Evolutionary conservation across 1,140 invertebrate genomes (phyloP).

Genomic region (Eriosoma lanigerum): DNA sequence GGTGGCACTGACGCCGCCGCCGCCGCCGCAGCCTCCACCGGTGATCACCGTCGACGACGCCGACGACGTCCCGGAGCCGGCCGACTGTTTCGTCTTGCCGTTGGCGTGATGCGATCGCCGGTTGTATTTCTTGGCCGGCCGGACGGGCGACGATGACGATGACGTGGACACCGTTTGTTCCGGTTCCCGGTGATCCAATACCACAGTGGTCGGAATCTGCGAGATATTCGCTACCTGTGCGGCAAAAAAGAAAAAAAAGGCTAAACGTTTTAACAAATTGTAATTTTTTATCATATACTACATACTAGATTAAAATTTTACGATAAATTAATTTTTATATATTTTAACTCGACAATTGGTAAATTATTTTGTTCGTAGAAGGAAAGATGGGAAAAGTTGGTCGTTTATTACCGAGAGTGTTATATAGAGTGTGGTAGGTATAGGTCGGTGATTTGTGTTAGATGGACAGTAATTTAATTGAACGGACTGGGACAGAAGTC

Average conservation of each 20-base stretch:
- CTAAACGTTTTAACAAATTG: too few relatives aligned
- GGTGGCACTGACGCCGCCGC: not conserved
- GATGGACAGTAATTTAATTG: too few relatives aligned
- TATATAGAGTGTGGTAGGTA: too few relatives aligned
- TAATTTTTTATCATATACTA: too few relatives aligned
- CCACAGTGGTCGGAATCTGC: constrained; percentile 41
- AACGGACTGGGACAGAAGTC: too few relatives aligned
- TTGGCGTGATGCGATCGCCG: constrained; percentile 38
- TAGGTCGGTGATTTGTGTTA: too few relatives aligned
- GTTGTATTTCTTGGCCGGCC: constrained; percentile 44
- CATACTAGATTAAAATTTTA: too few relatives aligned
- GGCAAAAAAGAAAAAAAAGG: not conserved
- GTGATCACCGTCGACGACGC: not conserved
- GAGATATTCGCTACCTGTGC: constrained; percentile 38
- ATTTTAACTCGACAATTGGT: too few relatives aligned
- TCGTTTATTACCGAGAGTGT: too few relatives aligned
- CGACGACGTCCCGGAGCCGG: not conserved
- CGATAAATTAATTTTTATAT: too few relatives aligned
- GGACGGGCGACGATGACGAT: not conserved
- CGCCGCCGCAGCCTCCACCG: not conserved
- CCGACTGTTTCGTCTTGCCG: constrained; percentile 30
- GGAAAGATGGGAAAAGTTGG: too few relatives aligned
- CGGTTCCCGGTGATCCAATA: constrained; percentile 40
- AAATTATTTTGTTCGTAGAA: too few relatives aligned
- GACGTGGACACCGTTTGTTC: constrained; percentile 32